Percentiles rank a stretch among this genome's conserved stretches.
Evolutionary conservation across 2,113 vertebrate genomes (phyloP).

Genomic region (Tragelaphus strepsiceros): DNA sequence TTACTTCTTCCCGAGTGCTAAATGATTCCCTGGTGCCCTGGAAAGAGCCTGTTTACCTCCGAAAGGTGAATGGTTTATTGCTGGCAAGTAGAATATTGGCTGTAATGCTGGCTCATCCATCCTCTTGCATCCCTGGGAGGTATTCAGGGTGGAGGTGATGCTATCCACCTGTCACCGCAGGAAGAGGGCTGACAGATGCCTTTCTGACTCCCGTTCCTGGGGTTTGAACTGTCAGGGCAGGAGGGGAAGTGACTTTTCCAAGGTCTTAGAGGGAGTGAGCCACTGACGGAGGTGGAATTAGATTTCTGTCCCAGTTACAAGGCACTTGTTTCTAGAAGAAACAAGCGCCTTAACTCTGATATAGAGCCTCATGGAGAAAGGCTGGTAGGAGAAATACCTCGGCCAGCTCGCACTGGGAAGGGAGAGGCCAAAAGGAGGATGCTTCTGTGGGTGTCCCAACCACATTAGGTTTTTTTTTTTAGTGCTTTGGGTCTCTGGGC

Average conservation of each 20-base stretch:
- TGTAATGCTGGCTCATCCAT: conserved; percentile 22
- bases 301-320: not conserved
- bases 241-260: conserved; percentile 42
- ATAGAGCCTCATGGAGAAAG: not conserved
- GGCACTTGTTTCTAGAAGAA: not conserved
- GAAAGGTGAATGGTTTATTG: conserved; percentile 62
- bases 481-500: not conserved
- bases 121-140: not conserved
- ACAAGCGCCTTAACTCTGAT: not conserved
- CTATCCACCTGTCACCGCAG: not conserved
- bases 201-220: not conserved
- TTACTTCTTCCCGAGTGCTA: conserved; percentile 49
- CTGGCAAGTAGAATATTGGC: conserved; percentile 34
- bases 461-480: not conserved
- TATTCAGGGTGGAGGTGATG: not conserved
- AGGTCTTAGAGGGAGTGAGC: not conserved
- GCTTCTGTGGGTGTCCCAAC: not conserved
- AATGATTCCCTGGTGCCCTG: conserved; percentile 54
- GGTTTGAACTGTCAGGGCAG: not conserved
- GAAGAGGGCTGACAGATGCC: not conserved
- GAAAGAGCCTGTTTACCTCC: conserved; percentile 48
- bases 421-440: not conserved
- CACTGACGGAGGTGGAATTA: not conserved
- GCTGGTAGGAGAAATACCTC: not conserved
- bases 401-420: not conserved